phyloP scores from a whole-genome alignment of 2,888 invertebrate species.

The Charanyca ferruginea region DNA sequence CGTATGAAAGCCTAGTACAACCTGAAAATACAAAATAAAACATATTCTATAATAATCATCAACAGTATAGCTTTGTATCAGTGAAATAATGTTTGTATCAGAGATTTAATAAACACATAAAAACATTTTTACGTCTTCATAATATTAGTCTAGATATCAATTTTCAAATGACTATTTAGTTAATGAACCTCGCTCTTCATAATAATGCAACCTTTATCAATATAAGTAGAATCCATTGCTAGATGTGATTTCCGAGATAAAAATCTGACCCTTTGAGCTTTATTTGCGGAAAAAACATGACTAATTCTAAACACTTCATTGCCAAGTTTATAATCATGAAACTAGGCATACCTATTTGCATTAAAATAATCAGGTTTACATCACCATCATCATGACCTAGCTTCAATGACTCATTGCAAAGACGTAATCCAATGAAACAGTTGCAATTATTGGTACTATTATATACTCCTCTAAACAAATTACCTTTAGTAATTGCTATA shows the following conservation, averaged over 20 bases:
- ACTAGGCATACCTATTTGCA: slow-evolving; percentile 3
- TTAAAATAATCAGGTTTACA: slow-evolving; percentile 32
- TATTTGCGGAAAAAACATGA: slow-evolving; percentile 49
- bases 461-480: slow-evolving; percentile 36
- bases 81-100: too few species aligned
- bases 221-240: not conserved
- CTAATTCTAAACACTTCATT: slow-evolving; percentile 33
- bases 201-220: slow-evolving; percentile 18
- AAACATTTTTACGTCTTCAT: too few species aligned
- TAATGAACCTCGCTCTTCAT: too few species aligned
- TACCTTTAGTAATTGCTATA: slow-evolving; percentile 35
- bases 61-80: too few species aligned
- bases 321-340: slow-evolving; percentile 21
- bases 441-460: slow-evolving; percentile 21
- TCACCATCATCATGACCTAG: slow-evolving; percentile 35
- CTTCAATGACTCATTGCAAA: slow-evolving; percentile 43
- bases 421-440: slow-evolving; percentile 15
- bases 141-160: too few species aligned
- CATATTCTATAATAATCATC: too few species aligned
- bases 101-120: too few species aligned
- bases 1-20: too few species aligned
- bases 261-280: slow-evolving; percentile 37
- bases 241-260: slow-evolving; percentile 32
- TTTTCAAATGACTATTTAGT: too few species aligned
- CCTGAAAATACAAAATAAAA: too few species aligned